These are phyloP conservation scores for Sarcophaga subvicina DNA, from an alignment of 2,888 invertebrate genomes.

Conservation along the genomic window DNA sequence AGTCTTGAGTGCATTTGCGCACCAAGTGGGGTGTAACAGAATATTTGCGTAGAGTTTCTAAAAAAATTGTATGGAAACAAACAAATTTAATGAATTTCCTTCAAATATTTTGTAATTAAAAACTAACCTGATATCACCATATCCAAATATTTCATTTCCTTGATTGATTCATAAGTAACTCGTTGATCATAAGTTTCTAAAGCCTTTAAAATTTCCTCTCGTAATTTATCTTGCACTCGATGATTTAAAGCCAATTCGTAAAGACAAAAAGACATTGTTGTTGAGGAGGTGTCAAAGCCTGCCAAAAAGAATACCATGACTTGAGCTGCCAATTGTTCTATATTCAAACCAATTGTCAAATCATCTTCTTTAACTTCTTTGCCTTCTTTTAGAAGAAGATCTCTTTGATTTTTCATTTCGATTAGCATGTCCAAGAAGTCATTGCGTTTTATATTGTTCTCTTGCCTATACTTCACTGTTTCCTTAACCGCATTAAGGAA, in stretches of 20 bases:
- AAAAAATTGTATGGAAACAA: not conserved
- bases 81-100: not conserved
- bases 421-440: conserved; percentile 83
- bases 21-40: conserved; percentile 83
- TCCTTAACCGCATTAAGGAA: conserved; percentile 81
- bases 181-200: conserved; percentile 78
- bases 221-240: conserved; percentile 81
- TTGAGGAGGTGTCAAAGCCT: conserved; percentile 84
- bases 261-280: conserved; percentile 82
- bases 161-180: conserved; percentile 82
- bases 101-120: too few species aligned
- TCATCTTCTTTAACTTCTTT: conserved; percentile 55
- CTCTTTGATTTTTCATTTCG: conserved; percentile 76
- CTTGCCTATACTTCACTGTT: conserved; percentile 79
- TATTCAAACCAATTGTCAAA: conserved; percentile 71
- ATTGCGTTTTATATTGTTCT: conserved; percentile 79
- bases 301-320: conserved; percentile 83
- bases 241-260: conserved; percentile 83
- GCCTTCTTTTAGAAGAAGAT: conserved; percentile 55
- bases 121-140: conserved; percentile 79
- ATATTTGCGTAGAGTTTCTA: conserved; percentile 83
- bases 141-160: conserved; percentile 82
- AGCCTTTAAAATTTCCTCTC: conserved; percentile 81
- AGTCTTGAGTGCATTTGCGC: conserved; percentile 83
- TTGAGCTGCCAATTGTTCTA: conserved; percentile 83